Conservation (phyloP, 2,113 vertebrate species). For the Corydoras maculifer region DNA sequence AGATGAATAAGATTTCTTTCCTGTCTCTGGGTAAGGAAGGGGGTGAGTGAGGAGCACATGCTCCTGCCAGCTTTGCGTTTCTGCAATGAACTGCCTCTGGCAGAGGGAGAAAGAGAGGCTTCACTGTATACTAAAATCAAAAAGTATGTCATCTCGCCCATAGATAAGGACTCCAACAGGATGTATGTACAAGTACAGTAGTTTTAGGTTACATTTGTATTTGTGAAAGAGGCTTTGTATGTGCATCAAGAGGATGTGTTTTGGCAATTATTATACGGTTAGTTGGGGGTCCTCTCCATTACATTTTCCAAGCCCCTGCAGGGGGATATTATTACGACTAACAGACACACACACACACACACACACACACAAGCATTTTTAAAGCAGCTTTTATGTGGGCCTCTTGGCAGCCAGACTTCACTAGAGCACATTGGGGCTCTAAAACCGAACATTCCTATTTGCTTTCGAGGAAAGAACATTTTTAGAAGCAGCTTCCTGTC, state of each 20-base stretch:
- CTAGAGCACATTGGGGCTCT: conserved; percentile 9
- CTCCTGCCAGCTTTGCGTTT: background rate
- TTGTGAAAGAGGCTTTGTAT: background rate
- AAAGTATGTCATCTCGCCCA: background rate
- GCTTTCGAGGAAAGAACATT: conserved; percentile 30
- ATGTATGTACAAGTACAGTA: background rate
- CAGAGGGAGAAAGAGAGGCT: background rate
- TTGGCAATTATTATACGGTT: conserved; percentile 19
- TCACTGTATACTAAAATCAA: background rate
- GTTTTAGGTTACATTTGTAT: background rate
- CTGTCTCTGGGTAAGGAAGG: background rate
- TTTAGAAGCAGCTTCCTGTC: conserved; percentile 20
- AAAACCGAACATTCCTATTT: conserved; percentile 23
- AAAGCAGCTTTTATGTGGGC: conserved; percentile 13
- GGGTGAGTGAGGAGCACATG: background rate
- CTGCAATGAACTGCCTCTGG: too few species aligned
- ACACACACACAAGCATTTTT: conserved; percentile 15
- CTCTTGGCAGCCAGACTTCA: conserved; percentile 14
- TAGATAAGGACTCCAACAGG: background rate
- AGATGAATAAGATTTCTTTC: conserved; percentile 5
- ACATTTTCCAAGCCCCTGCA: background rate
- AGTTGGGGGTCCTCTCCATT: background rate
- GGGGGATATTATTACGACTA: conserved; percentile 7
- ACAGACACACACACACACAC: background rate
- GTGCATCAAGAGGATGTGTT: background rate